A percentile compares a stretch with the other conserved stretches of the same genome.
phyloP scores from a whole-genome alignment of 2,113 vertebrate species.

The Notechis scutatus region DNA sequence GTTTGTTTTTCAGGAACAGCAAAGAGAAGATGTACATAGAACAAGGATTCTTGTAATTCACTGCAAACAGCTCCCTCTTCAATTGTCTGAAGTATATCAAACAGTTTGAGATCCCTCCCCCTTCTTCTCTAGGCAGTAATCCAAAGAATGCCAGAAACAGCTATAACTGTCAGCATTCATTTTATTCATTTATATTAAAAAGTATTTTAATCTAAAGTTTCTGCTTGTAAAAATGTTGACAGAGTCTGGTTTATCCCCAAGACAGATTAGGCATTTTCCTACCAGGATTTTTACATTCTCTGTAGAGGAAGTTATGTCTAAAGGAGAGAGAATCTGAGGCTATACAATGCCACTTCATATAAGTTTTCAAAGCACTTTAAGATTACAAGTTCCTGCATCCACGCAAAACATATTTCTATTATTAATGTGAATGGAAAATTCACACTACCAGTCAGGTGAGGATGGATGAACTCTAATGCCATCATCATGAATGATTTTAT shows the following conservation, averaged over 20 bases:
- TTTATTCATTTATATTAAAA: conserved; percentile 17
- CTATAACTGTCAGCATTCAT: background rate
- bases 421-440: background rate
- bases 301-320: background rate
- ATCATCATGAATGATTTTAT: background rate
- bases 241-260: conserved; percentile 11
- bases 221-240: conserved; percentile 11
- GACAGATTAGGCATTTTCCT: background rate
- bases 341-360: background rate
- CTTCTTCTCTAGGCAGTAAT: background rate
- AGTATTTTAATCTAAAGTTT: background rate
- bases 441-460: background rate
- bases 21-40: background rate
- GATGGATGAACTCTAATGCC: background rate
- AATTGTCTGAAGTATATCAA: background rate
- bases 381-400: background rate
- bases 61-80: background rate
- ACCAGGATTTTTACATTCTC: background rate
- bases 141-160: background rate
- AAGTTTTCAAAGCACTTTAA: background rate
- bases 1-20: background rate
- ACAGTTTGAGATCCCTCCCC: background rate
- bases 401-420: background rate
- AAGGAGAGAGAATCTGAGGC: background rate
- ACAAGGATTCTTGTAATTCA: background rate